Base-by-base conservation (phyloP, 1,140 invertebrate genomes). In the Micrasema minimum region DNA sequence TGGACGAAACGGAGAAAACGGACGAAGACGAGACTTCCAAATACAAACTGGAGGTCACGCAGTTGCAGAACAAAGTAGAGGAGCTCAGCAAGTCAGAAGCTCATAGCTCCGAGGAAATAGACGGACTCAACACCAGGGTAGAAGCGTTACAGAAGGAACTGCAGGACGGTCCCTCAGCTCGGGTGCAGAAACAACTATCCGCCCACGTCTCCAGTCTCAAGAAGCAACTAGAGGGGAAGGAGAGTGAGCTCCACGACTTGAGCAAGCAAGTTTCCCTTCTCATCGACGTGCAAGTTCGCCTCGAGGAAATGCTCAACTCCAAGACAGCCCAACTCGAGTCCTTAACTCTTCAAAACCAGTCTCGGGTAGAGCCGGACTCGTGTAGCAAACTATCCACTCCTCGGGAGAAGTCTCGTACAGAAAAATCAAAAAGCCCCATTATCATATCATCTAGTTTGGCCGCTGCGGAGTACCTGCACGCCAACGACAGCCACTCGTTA, bases 321-420 rank as follows among this genome's bases (percentile, higher is more conserved):
- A 16, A 31, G 45, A 55, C 55, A 1, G 37, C 57, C 5, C 46
- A 71, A 18, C 4, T 16, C 1, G 22, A 23, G 1, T 16, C 51
- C 14, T 16, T 26, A 20, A 11, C 37, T 12, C 43, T 4, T n/a
- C 77, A 74, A 14, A 78, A 81, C 59, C 79, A 80, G 11, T 79
- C 79, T 20, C 78, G 78, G 9, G 79, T n/a, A 14, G 61, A 66
- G 12, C 16, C 38, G 18, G 59, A 64, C 2, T 2, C 26, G n/a
- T 31, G n/a, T 9, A 64, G 14, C 10, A n/a, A 18, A 46, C 3
- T 46, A 31, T 31, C 26, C 7, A 31, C 26, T 31, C 26, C 26
- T 31, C 26, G 26, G 7, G 26, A 31, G 26, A 31, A 31, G 41
- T 18, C 37, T 41, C 55, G 12, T 20, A 59, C 11, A 41, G 41